Conservation (phyloP, 2,797 vertebrate species). For the Buceros bicornis region DNA sequence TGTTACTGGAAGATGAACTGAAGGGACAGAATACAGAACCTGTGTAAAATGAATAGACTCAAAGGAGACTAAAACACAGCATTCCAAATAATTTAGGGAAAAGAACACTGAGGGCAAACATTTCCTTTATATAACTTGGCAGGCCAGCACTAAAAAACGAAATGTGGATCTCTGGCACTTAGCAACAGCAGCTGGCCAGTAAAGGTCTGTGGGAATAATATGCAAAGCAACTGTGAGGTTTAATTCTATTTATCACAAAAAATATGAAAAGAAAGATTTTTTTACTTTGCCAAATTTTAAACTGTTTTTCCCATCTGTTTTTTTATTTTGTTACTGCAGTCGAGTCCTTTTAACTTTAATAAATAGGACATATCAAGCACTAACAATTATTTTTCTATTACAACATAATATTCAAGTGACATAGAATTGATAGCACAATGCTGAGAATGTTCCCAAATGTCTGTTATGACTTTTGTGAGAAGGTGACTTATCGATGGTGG, state of each 20-base stretch:
- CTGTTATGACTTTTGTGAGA: not conserved
- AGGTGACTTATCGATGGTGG: not conserved
- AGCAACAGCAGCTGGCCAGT: constrained; percentile 4
- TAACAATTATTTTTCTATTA: constrained; percentile 5
- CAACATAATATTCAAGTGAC: constrained; percentile 13
- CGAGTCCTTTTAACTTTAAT: not conserved
- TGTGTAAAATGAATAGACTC: constrained; percentile 36
- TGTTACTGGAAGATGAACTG: constrained; percentile 15
- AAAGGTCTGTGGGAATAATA: not conserved
- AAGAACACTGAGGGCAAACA: constrained; percentile 38
- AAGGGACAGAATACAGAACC: constrained; percentile 12
- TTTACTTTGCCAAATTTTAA: constrained; percentile 12
- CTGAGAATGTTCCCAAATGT: not conserved
- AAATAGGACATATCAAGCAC: not conserved
- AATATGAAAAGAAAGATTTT: not conserved
- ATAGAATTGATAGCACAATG: not conserved
- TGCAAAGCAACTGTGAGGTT: not conserved
- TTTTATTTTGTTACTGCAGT: not conserved
- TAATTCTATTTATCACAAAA: constrained; percentile 16
- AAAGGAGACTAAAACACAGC: constrained; percentile 51
- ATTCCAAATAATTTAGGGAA: constrained; percentile 48
- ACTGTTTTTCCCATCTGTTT: not conserved
- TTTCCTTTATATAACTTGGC: constrained; percentile 66
- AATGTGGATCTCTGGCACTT: constrained; percentile 24
- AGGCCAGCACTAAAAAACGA: constrained; percentile 17